Base-by-base conservation (phyloP, 2,113 vertebrate genomes). In the Sinocyclocheilus anophthalmus region DNA sequence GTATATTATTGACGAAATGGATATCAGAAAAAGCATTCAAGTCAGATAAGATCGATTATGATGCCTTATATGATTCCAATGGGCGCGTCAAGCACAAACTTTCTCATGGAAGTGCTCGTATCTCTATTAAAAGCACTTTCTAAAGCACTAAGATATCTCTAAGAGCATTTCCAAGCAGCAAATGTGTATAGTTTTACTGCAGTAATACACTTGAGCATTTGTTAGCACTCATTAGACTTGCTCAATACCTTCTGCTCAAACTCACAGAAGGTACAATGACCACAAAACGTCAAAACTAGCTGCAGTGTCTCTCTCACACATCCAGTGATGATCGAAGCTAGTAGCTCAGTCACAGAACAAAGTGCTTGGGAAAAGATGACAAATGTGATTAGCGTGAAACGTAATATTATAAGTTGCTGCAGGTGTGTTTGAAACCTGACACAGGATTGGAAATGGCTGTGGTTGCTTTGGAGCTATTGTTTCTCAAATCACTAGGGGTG, bases 361-460 rank as follows among this genome's bases (percentile, higher is more conserved):
- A 85, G 59, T 83, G 73, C 79, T 57, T 50, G 37, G 57, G 55
- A 72, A 81, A 42, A 69, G 59, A 81, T 59, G 65, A 83, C 53
- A 84, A 85, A 89, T 85, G 65, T 83, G 83, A 89, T 87, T 87
- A 83, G 33, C 18, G 42, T 30, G 81, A 83, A 83, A 83, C 3
- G 48, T 20, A 70, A 83, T 83, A 83, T 33, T 53, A 42, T 26
- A 81, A 63, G 67, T 24, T 85, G 42, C 81, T 84, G 73, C 81
- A 84, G 45, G 78, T 88, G 33, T 48, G 76, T 85, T 77, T 85
- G 53, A 87, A 77, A 67, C 45, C 82, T 81, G 86, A 61, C 57
- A 20, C 33, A 72, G 39, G 39, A 79, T 42, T 33, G 72, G 53
- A 73, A 86, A 61, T 50, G 59, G 70, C 84, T 81, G 39, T 30